Evolutionary conservation across 2,113 vertebrate genomes (phyloP).

Genomic region (Coturnix japonica): DNA sequence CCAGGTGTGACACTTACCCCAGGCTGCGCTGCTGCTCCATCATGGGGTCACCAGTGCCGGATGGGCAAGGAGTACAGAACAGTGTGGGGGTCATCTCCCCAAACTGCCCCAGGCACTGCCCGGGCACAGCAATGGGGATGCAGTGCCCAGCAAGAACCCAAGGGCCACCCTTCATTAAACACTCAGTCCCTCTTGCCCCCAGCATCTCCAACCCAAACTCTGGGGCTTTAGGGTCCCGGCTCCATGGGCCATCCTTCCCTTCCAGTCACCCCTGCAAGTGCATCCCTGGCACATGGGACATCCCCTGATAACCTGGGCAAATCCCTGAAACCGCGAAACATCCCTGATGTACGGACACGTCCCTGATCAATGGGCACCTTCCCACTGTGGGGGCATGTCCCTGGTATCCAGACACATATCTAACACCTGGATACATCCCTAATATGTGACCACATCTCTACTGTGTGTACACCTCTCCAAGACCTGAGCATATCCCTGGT

Average conservation of each 20-base stretch:
- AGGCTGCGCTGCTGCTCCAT: not conserved
- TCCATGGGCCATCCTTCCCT: not conserved
- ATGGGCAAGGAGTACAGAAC: not conserved
- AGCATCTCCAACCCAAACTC: not conserved
- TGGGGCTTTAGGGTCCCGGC: rapidly evolving
- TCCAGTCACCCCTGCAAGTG: not conserved
- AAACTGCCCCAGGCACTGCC: rapidly evolving
- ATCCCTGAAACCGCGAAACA: not conserved
- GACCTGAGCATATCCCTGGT: no score
- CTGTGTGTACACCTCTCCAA: no score
- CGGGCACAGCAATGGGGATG: rapidly evolving
- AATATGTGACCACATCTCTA: no score
- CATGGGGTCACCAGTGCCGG: rapidly evolving
- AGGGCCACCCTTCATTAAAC: not conserved
- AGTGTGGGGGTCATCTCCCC: rapidly evolving
- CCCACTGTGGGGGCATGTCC: no score
- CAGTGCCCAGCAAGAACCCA: rapidly evolving
- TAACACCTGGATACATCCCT: no score
- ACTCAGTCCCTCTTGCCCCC: not conserved
- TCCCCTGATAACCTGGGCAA: no score
- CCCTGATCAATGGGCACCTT: not conserved
- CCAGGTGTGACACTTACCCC: not conserved
- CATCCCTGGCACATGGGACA: rapidly evolving
- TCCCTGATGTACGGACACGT: not conserved
- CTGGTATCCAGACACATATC: not conserved